Conservation (phyloP, 1,140 invertebrate genomes). For the Scaptomyza hsui region DNA sequence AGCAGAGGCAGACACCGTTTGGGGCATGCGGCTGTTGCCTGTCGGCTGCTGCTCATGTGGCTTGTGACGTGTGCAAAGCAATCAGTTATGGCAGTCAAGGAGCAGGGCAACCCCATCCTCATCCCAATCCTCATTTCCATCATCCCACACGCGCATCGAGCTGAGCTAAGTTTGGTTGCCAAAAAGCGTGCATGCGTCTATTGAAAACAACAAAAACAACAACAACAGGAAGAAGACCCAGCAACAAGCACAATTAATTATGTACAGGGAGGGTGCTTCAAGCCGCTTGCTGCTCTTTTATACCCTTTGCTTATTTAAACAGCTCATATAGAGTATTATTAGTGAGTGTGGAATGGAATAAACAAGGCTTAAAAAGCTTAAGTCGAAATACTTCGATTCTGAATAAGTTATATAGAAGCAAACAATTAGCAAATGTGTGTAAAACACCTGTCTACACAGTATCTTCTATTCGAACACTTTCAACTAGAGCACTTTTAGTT, state of each 20-base stretch:
- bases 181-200: constrained; percentile 56
- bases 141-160: neutral
- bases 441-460: too few relatives aligned
- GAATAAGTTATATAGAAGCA: too few relatives aligned
- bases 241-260: constrained; percentile 76
- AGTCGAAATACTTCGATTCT: too few relatives aligned
- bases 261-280: constrained; percentile 52
- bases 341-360: too few relatives aligned
- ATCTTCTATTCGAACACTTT: neutral
- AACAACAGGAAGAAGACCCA: neutral
- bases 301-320: neutral
- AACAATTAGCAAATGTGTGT: too few relatives aligned
- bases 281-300: constrained; percentile 7
- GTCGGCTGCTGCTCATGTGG: constrained; percentile 36
- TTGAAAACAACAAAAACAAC: constrained; percentile 6
- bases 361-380: too few relatives aligned
- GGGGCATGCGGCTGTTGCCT: neutral
- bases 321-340: neutral
- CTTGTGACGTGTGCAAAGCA: constrained; percentile 70
- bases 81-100: constrained; percentile 71
- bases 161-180: constrained; percentile 13
- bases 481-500: neutral
- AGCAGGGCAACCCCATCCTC: constrained; percentile 10
- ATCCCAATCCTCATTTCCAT: neutral
- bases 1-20: constrained; percentile 15